Conservation (phyloP, 2,113 vertebrate species). For the Clinocottus analis region DNA sequence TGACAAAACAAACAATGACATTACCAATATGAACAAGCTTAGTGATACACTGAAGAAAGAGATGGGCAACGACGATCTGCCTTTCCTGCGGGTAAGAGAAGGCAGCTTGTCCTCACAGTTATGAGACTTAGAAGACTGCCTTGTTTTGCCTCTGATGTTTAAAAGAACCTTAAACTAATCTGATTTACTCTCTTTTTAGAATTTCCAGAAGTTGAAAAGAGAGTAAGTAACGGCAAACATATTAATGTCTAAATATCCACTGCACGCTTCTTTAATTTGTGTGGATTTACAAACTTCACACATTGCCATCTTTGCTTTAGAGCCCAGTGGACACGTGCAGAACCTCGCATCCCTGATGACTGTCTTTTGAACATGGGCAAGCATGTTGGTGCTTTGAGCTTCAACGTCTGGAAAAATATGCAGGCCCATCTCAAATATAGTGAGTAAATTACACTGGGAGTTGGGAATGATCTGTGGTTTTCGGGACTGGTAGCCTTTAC, state of each 20-base stretch:
- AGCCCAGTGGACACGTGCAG: conserved; percentile 71
- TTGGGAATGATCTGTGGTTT: background rate
- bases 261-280: too few relatives aligned
- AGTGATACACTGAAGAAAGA: conserved; percentile 71
- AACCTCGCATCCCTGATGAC: conserved; percentile 43
- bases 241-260: too few relatives aligned
- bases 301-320: conserved; percentile 48
- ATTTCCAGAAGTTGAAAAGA: conserved; percentile 78
- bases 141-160: background rate
- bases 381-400: conserved; percentile 79
- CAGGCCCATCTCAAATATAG: conserved; percentile 69
- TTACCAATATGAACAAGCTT: conserved; percentile 54
- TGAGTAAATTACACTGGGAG: conserved; percentile 59
- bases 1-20: conserved; percentile 35
- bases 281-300: background rate
- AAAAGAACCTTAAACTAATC: conserved; percentile 6
- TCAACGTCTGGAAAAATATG: conserved; percentile 82
- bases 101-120: background rate
- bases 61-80: conserved; percentile 77
- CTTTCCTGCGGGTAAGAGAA: conserved; percentile 69
- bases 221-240: conserved; percentile 72
- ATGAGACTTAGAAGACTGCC: background rate
- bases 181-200: conserved; percentile 58
- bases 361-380: conserved; percentile 74
- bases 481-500: background rate